Conservation (phyloP, 2,888 invertebrate species). For the Prosopocoilus inquinatus region DNA sequence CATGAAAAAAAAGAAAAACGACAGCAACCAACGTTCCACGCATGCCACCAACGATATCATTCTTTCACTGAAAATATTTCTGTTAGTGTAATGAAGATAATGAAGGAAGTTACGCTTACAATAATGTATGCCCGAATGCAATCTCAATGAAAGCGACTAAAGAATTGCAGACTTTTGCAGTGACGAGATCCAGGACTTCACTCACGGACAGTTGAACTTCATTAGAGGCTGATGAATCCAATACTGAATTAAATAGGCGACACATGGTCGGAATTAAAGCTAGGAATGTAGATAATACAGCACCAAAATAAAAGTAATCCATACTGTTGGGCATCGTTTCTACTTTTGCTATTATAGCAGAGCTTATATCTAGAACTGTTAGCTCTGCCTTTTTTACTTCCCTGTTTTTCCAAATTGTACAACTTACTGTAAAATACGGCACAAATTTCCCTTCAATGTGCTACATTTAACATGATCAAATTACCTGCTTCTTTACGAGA, state of each 20-base stretch:
- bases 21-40: constrained; percentile 69
- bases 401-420: constrained; percentile 90
- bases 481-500: constrained; percentile 21
- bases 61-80: constrained; percentile 61
- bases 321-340: constrained; percentile 77
- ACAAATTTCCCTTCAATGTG: neutral
- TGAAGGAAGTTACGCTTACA: constrained; percentile 43
- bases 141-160: constrained; percentile 37
- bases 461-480: neutral
- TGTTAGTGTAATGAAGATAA: constrained; percentile 9
- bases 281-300: constrained; percentile 60
- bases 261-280: constrained; percentile 63
- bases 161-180: constrained; percentile 36
- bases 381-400: constrained; percentile 91
- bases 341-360: constrained; percentile 88
- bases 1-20: constrained; percentile 83
- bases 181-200: constrained; percentile 37
- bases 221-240: constrained; percentile 40
- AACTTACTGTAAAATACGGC: constrained; percentile 68
- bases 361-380: constrained; percentile 92
- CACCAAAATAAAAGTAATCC: constrained; percentile 74
- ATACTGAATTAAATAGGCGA: constrained; percentile 49
- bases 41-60: constrained; percentile 67
- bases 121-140: constrained; percentile 53
- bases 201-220: constrained; percentile 37